These are phyloP conservation scores for Nycticryphes semicollaris DNA, from an alignment of 2,113 vertebrate species.

Conservation along the genomic window DNA sequence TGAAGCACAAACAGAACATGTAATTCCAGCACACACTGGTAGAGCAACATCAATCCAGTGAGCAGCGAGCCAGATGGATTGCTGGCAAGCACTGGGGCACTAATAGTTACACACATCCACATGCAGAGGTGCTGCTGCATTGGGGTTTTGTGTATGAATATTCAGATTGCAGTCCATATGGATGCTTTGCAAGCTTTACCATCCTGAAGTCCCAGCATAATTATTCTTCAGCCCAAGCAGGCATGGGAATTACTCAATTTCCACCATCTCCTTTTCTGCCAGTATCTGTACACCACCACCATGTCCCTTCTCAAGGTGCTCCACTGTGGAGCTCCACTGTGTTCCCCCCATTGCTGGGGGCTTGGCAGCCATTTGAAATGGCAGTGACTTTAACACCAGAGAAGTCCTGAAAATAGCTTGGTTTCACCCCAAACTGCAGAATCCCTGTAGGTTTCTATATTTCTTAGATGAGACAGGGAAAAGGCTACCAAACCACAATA, in stretches of 20 bases:
- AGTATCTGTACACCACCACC: background rate
- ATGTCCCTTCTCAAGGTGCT: background rate
- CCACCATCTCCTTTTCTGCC: background rate
- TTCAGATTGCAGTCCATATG: background rate
- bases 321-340: rapidly evolving
- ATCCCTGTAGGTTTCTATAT: background rate
- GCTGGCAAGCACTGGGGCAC: background rate
- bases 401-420: background rate
- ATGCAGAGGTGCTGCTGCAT: background rate
- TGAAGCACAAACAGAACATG: background rate
- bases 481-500: background rate
- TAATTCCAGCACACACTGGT: background rate
- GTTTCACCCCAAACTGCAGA: background rate
- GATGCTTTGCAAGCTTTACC: background rate
- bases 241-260: background rate
- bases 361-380: background rate
- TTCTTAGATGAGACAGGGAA: background rate
- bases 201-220: background rate
- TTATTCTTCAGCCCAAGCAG: background rate
- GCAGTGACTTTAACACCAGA: background rate
- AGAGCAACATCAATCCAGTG: background rate
- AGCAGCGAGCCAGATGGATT: background rate
- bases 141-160: background rate
- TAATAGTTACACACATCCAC: background rate
- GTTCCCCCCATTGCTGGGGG: background rate